Evolutionary conservation across 2,888 invertebrate species (phyloP).

Genomic region (Xylophagus ater): DNA sequence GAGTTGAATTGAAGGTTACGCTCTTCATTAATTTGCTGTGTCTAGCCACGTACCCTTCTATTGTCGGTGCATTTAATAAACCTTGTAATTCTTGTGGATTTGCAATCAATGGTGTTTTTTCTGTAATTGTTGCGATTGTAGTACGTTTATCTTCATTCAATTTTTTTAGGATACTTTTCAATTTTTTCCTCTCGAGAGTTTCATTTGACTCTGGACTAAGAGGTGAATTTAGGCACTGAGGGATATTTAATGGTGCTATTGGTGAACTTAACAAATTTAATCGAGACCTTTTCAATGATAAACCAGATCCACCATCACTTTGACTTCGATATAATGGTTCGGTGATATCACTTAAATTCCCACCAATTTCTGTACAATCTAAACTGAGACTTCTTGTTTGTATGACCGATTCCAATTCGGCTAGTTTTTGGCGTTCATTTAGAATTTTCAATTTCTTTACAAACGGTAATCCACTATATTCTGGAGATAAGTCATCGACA

Average conservation of each 20-base stretch:
- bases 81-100: conserved; percentile 47
- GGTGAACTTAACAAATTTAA: conserved; percentile 8
- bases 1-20: conserved; percentile 78
- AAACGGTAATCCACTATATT: conserved; percentile 75
- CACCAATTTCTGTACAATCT: conserved; percentile 52
- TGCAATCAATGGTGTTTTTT: conserved; percentile 22
- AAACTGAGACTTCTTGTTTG: conserved; percentile 69
- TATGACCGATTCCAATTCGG: conserved; percentile 66
- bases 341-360: conserved; percentile 44
- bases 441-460: conserved; percentile 81
- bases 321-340: conserved; percentile 60
- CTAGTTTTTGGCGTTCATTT: conserved; percentile 76
- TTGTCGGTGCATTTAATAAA: conserved; percentile 68
- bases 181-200: conserved; percentile 65
- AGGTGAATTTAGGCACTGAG: conserved; percentile 34
- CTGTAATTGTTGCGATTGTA: conserved; percentile 1
- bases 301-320: conserved; percentile 46
- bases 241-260: conserved; percentile 13
- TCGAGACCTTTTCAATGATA: neutral
- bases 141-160: conserved; percentile 51
- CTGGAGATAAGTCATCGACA: conserved; percentile 78
- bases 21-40: conserved; percentile 82
- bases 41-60: conserved; percentile 80
- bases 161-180: conserved; percentile 78
- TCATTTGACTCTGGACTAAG: conserved; percentile 64